Evolutionary conservation across 53 echinoderm and acorn worm genomes (phyloP).

Genomic region (Hippasteria phrygiana): DNA sequence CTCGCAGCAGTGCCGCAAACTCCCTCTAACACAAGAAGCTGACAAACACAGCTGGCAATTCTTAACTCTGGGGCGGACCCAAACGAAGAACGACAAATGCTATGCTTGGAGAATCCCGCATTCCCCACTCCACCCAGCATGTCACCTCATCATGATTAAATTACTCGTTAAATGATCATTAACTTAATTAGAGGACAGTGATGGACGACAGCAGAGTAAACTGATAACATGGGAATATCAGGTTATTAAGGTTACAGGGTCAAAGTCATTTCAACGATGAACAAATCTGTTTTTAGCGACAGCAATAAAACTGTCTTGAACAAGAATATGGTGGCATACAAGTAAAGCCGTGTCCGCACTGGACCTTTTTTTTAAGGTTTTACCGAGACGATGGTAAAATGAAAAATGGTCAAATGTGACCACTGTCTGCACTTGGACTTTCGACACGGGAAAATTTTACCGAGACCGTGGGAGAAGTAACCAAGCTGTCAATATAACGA

Average conservation of each 20-base stretch:
- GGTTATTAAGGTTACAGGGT: background rate
- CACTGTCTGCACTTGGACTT: too few species aligned
- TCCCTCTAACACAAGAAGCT: background rate
- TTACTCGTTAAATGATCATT: conserved; percentile 49
- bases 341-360: too few species aligned
- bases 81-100: conserved; percentile 32
- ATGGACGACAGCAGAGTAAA: background rate
- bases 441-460: too few species aligned
- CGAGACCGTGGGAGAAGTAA: too few species aligned
- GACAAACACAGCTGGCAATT: background rate
- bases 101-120: background rate
- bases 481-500: too few species aligned
- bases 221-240: background rate
- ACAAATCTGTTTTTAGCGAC: background rate
- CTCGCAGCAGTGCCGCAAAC: background rate
- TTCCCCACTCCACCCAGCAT: conserved; percentile 1
- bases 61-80: background rate
- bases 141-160: conserved; percentile 8
- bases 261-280: conserved; percentile 5
- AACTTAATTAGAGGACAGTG: conserved; percentile 11
- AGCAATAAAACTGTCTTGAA: background rate
- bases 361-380: too few species aligned
- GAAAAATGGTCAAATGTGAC: too few species aligned
- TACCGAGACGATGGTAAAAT: too few species aligned
- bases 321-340: background rate